Conservation (phyloP, 2,888 invertebrate species). For the Dromius quadrimaculatus region DNA sequence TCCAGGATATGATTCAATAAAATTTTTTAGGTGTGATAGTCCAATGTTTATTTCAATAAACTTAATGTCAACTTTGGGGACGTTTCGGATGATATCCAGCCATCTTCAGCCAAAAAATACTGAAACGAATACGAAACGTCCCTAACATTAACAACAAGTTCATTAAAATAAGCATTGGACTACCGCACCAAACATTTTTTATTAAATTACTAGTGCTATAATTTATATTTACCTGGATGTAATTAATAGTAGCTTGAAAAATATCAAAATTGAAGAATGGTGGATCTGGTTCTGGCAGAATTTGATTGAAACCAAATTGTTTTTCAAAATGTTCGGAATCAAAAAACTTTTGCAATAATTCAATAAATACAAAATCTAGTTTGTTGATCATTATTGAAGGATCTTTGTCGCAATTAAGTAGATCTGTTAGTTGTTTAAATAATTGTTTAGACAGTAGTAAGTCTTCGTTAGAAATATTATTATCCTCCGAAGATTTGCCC, state of each 20-base stretch:
- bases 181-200: not conserved
- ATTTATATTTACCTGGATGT: slow-evolving; percentile 65
- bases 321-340: slow-evolving; percentile 63
- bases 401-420: slow-evolving; percentile 58
- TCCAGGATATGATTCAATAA: no score
- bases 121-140: no score
- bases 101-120: no score
- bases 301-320: slow-evolving; percentile 61
- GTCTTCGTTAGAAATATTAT: slow-evolving; percentile 58
- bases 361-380: slow-evolving; percentile 65
- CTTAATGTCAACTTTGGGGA: no score
- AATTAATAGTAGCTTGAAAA: slow-evolving; percentile 66
- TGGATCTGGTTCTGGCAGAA: slow-evolving; percentile 62
- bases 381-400: slow-evolving; percentile 64
- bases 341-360: slow-evolving; percentile 63
- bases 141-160: no score
- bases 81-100: no score
- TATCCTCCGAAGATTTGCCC: slow-evolving; percentile 57
- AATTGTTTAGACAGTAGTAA: slow-evolving; percentile 58
- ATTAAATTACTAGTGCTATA: not conserved
- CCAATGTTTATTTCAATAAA: no score
- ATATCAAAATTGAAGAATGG: slow-evolving; percentile 66
- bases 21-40: no score
- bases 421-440: slow-evolving; percentile 59
- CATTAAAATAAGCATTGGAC: no score